phyloP scores from a whole-genome alignment of 2,113 vertebrate species.

The Tursiops truncatus region DNA sequence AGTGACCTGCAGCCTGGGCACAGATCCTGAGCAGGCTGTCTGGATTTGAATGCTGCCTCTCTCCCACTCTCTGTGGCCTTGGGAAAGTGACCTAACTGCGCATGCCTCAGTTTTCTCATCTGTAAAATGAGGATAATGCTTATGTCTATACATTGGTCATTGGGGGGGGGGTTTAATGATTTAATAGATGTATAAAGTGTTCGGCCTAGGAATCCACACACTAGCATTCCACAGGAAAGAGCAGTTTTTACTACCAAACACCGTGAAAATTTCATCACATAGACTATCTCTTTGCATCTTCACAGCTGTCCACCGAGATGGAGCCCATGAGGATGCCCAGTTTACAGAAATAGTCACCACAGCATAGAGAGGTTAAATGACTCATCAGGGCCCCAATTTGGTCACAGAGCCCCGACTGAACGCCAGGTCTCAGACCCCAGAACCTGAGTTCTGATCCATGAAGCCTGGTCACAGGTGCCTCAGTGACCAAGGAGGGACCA shows the following conservation, averaged over 20 bases:
- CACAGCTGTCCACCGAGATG: too few relatives aligned
- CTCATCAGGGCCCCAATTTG: accelerated
- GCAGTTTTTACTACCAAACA: not conserved
- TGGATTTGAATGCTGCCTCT: not conserved
- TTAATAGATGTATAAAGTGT: accelerated
- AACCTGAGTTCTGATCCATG: not conserved
- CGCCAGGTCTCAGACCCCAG: not conserved
- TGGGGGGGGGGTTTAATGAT: not conserved
- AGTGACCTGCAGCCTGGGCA: not conserved
- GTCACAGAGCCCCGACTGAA: not conserved
- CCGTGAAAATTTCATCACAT: accelerated
- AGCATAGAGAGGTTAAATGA: too few relatives aligned
- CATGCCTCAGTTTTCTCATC: not conserved
- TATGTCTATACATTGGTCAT: accelerated
- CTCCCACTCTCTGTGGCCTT: not conserved
- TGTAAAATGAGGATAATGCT: not conserved
- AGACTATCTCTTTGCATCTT: not conserved
- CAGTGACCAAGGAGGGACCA: not conserved
- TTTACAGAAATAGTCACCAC: not conserved
- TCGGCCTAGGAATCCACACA: too few relatives aligned
- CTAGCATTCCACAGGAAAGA: not conserved
- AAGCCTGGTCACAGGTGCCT: not conserved
- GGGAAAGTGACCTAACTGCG: not conserved
- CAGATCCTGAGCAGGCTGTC: not conserved
- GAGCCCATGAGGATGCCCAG: too few relatives aligned